Evolutionary conservation across 2,113 vertebrate species (phyloP), one percentile per base, ranked within the genome.

Genomic region (Gasterosteus nipponicus): DNA sequence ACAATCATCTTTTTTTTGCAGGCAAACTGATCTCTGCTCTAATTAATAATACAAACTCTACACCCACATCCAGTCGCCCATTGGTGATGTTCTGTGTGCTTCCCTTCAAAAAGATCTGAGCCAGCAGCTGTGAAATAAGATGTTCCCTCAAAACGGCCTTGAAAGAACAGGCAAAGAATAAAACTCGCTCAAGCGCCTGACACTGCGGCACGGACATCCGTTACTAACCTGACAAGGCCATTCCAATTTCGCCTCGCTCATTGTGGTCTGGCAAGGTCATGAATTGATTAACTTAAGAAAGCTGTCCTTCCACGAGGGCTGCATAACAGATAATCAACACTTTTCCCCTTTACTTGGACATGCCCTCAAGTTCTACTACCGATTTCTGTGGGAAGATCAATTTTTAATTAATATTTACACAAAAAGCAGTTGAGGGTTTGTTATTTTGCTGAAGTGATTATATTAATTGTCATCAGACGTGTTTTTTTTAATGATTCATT

Each of bases 21-120:
- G 18, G 39, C 10, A 9, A 31, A 49, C 11, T 62, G 49, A 53
- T 35, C 44, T 31, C 35, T 10, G 22, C 58, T 51, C 29, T 63
- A 71, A 82, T 78, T 74, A 68, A 77, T 51, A 35, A 77, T 16
- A 42, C 56, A 69, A 78, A 64, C 77, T 78, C 73, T 15, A 72
- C 59, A 75, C 53, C 60, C 72, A 54, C 59, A 64, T 67, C 53
- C 58, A 46, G 59, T 69, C 59, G 68, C 44, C 63, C 66, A 42
- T 29, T 65, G 26, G 42, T 35, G n/a, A 42, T 66, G 66, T 70
- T 67, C 75, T 10, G 53, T 41, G 47, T 60, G n/a, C n/a, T 29
- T 31, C 31, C 74, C 66, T 11, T 69, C 38, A 77, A 78, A 64
- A 75, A 79, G 68, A 60, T 38, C 16, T 1, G 47, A 63, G 68